Conservation (phyloP, 2,888 invertebrate species). For the Dichetophora obliterata region DNA sequence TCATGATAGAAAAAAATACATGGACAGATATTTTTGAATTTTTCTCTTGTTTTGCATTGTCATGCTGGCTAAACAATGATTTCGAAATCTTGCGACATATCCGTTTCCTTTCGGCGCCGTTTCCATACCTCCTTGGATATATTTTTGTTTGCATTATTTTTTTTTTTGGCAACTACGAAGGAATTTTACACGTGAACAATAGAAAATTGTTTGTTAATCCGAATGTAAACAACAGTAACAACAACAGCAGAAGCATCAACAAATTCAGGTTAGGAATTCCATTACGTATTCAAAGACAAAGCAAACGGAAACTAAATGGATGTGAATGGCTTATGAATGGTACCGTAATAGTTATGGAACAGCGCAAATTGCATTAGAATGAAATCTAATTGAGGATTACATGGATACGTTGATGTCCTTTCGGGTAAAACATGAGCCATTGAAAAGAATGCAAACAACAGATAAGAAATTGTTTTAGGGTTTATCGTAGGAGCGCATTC, state of each 20-base stretch:
- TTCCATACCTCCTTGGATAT: slow-evolving; percentile 41
- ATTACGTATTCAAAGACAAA: slow-evolving; percentile 47
- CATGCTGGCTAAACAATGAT: slow-evolving; percentile 28
- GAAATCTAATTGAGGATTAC: slow-evolving; percentile 67
- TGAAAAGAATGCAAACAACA: slow-evolving; percentile 19
- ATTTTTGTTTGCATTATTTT: slow-evolving; percentile 50
- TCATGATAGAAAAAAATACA: slow-evolving; percentile 12
- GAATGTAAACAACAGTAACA: slow-evolving; percentile 61
- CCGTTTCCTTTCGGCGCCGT: slow-evolving; percentile 58
- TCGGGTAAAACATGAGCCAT: slow-evolving; percentile 11
- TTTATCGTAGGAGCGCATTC: slow-evolving; percentile 1
- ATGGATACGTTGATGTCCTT: slow-evolving; percentile 45
- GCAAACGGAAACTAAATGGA: slow-evolving; percentile 31
- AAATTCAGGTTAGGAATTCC: slow-evolving; percentile 39
- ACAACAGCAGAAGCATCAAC: slow-evolving; percentile 51
- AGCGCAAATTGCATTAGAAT: slow-evolving; percentile 62
- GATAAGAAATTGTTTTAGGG: not conserved
- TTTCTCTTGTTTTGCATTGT: slow-evolving; percentile 35
- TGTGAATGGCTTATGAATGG: slow-evolving; percentile 18
- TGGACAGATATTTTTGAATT: slow-evolving; percentile 36
- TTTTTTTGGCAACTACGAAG: slow-evolving; percentile 44
- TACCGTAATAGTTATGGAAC: slow-evolving; percentile 38
- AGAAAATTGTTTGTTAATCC: slow-evolving; percentile 60
- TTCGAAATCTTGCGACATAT: slow-evolving; percentile 60
- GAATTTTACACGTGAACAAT: slow-evolving; percentile 51